Evolutionary conservation across 2,113 vertebrate species (phyloP).

Genomic region (Brevimyrus niger): DNA sequence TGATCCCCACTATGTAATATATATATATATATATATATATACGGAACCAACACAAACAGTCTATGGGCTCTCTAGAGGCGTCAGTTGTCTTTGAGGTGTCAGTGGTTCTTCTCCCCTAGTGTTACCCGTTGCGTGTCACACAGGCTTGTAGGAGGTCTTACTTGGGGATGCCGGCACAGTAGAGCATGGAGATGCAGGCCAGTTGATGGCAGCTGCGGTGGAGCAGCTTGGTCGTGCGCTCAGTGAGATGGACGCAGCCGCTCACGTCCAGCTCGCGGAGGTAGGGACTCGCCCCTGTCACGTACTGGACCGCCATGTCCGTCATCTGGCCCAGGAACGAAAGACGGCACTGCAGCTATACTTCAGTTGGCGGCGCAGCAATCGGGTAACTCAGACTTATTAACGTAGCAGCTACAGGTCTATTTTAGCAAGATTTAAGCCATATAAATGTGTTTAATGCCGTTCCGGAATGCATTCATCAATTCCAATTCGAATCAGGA

Average conservation of each 20-base stretch:
- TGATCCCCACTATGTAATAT: background rate
- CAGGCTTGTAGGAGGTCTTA: slow-evolving; percentile 37
- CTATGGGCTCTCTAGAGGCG: background rate
- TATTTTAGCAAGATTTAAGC: background rate
- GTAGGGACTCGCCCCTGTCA: slow-evolving; percentile 59
- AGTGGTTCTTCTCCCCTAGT: background rate
- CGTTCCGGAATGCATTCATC: too few species aligned
- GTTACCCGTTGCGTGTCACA: background rate
- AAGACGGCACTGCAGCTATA: background rate
- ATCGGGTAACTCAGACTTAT: background rate
- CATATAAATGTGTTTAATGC: background rate
- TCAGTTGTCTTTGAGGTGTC: background rate
- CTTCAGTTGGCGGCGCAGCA: background rate
- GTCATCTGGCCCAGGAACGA: slow-evolving; percentile 58
- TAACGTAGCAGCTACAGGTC: background rate
- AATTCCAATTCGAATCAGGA: too few species aligned
- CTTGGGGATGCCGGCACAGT: slow-evolving; percentile 65
- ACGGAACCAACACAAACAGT: background rate
- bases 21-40: too few species aligned
- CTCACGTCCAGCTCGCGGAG: slow-evolving; percentile 68
- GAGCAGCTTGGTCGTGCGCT: slow-evolving; percentile 45
- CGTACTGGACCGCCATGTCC: slow-evolving; percentile 56
- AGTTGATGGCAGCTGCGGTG: slow-evolving; percentile 60
- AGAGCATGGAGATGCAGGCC: slow-evolving; percentile 59
- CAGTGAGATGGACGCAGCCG: slow-evolving; percentile 56